phyloP scores from a whole-genome alignment of 2,888 invertebrate species.

The Allolobophora icterica region DNA sequence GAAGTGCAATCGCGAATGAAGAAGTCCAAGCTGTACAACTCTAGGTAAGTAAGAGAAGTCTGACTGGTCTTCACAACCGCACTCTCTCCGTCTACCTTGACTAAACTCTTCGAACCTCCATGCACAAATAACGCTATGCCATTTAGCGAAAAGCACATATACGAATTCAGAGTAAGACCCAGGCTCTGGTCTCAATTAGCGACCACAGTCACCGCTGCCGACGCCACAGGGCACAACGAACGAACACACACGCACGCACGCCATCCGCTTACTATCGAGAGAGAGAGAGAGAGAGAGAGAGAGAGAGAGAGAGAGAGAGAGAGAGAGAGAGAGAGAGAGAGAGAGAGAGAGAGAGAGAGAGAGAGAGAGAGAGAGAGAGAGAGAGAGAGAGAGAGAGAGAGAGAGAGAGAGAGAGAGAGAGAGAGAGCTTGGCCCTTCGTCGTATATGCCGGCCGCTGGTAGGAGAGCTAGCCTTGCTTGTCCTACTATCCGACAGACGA shows the following conservation, averaged over 20 bases:
- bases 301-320: background rate
- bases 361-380: too few relatives aligned
- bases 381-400: background rate
- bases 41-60: background rate
- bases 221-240: background rate
- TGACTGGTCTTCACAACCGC: background rate
- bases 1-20: background rate
- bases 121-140: background rate
- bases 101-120: background rate
- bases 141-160: background rate
- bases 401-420: too few relatives aligned
- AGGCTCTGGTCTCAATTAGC: constrained; percentile 12
- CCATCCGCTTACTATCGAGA: constrained; percentile 3
- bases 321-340: background rate
- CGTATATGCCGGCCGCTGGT: background rate
- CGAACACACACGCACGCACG: background rate
- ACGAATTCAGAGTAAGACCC: background rate
- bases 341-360: too few relatives aligned
- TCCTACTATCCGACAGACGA: background rate
- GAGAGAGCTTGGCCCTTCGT: background rate
- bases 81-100: background rate
- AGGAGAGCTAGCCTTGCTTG: background rate
- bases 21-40: background rate
- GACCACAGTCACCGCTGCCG: constrained; percentile 17
- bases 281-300: background rate